Conservation (phyloP, 2,113 vertebrate species). For the Opisthocomus hoazin region DNA sequence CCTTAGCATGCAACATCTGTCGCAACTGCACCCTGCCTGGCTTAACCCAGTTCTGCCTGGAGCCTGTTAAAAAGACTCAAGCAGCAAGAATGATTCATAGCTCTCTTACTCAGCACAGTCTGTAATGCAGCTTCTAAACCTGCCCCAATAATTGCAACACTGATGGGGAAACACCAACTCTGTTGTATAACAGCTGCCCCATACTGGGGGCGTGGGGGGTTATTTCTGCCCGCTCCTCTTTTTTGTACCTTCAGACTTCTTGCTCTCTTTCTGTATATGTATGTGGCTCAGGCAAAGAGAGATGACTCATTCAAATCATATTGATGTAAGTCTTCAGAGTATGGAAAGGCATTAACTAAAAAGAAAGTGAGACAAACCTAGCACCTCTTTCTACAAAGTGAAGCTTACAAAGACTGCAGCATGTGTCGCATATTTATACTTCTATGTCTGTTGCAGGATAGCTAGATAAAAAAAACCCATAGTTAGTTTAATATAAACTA, state of each 20-base stretch:
- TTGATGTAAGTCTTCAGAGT: neutral
- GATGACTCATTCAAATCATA: neutral
- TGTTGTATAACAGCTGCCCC: neutral
- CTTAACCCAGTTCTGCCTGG: neutral
- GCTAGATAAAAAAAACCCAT: neutral
- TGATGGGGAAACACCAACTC: neutral
- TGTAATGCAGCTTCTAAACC: neutral
- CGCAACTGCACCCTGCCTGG: neutral
- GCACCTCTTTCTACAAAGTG: neutral
- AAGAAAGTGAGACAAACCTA: neutral
- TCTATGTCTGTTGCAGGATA: neutral
- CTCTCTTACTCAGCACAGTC: neutral
- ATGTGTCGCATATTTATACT: neutral
- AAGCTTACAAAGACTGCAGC: neutral
- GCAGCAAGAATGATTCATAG: neutral
- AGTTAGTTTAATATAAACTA: neutral
- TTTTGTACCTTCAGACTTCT: neutral
- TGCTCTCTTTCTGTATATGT: neutral
- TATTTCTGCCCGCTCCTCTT: neutral
- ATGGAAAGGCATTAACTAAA: neutral
- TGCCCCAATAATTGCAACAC: neutral
- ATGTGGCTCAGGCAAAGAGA: neutral
- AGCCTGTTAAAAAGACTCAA: neutral
- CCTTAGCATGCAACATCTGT: neutral
- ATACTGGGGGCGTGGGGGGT: accelerated